Evolutionary conservation across 2,113 vertebrate genomes (phyloP), one percentile per base, ranked within the genome.

Genomic region (Cheilinus undulatus): DNA sequence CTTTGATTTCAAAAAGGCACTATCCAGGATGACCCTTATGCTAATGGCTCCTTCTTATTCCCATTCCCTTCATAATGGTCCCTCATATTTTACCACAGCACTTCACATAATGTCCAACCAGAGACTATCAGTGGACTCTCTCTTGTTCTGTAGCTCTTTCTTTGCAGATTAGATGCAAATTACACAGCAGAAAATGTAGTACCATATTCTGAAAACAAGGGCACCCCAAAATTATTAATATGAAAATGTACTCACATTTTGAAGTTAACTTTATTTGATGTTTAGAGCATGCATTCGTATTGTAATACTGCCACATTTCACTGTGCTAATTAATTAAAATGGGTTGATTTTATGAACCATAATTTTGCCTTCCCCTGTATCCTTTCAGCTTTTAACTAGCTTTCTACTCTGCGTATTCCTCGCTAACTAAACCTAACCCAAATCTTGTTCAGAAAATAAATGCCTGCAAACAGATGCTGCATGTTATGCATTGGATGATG

Each of bases 141-240:
- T 19, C 2, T 10, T 52, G 45, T 51, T 66, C 15, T 32, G 32
- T 43, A 26, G 52, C 43, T 14, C 22, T 62, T 27, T 1, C 3
- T 17, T n/a, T 51, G 36, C 13, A 43, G 46, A 66, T 59, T 27
- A 60, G 28, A 53, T 60, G n/a, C 17, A 59, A 34, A 66, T 56
- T 22, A 27, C 22, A 34, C 8, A 4, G 32, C 32, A 34, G 32
- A 1, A 34, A 34, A 10, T 34, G 8, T 8, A 34, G 11, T 5
- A 5, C 9, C 30, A 32, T 32, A 32, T 5, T 32, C 5, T 32
- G 30, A 32, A 7, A 36, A 56, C 50, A 38, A 64, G 17, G 12
- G 8, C 14, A 15, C 30, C 48, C 22, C 30, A n/a, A 23, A 23
- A 13, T 54, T 53, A 32, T 36, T 46, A 26, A 34, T 5, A 8